A percentile compares a stretch with the other conserved stretches of the same genome.
Conservation (phyloP, 1,140 invertebrate species). For the Rhagoletis zephyria region DNA sequence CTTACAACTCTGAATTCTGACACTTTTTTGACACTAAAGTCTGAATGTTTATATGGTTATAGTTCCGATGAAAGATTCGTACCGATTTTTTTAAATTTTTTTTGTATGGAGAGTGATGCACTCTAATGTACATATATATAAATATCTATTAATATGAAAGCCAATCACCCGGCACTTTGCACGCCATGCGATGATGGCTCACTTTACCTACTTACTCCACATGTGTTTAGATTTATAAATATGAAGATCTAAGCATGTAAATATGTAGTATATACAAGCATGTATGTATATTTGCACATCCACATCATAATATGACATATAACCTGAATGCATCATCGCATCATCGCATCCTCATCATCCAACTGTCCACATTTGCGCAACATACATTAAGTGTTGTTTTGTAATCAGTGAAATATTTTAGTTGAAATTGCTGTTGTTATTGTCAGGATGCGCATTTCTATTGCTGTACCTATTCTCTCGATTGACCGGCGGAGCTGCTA, state of each 20-base stretch:
- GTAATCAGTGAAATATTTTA: constrained; percentile 21
- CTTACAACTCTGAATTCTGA: too few relatives aligned
- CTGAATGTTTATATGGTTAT: too few relatives aligned
- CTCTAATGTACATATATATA: too few relatives aligned
- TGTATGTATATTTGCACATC: background rate
- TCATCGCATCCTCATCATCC: constrained; percentile 6
- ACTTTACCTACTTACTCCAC: background rate
- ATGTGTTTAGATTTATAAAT: too few relatives aligned
- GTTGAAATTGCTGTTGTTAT: background rate
- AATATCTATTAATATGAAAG: background rate
- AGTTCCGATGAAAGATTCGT: too few relatives aligned
- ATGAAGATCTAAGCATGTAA: background rate
- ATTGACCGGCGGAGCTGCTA: constrained; percentile 3
- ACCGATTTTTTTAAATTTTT: too few relatives aligned
- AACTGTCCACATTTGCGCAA: constrained; percentile 17
- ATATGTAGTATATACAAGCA: background rate
- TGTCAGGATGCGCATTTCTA: constrained; percentile 1
- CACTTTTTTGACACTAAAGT: too few relatives aligned
- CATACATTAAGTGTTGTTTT: background rate
- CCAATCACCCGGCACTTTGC: background rate
- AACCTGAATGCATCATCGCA: background rate
- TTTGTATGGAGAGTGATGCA: too few relatives aligned
- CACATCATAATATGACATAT: constrained; percentile 12
- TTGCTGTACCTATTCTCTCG: background rate
- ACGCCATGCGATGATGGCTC: background rate